Evolutionary conservation across 2,113 vertebrate species (phyloP), one percentile per base, ranked within the genome.

Genomic region (Chlorodrepanis virens): DNA sequence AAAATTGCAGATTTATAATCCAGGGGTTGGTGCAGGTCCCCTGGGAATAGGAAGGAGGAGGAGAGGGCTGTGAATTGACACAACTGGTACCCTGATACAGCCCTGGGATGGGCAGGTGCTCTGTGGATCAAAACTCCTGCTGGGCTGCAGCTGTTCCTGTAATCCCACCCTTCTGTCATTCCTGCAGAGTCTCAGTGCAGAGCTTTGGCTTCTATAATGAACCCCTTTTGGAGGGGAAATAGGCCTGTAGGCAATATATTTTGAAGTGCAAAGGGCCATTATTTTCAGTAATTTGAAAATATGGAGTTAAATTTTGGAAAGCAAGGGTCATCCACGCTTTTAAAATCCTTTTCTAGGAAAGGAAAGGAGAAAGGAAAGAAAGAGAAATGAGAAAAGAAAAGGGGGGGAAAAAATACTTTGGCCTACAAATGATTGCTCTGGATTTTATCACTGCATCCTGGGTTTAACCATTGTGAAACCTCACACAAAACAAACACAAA

Each of bases 291-390:
- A 69, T 72, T 71, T 84, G 37, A 52, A 71, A 89, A 89, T 33
- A 10, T 4, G 23, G 68, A 37, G 23, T 27, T 70, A 71, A 57
- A 87, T 35, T 79, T n/a, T 82, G 47, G 68, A 45, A 86, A 61
- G 40, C 7, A 14, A 2, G 2, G 8, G 27, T 3, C 12, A 45
- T 42, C 20, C 3, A 1, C 25, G 8, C 1, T 23, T 83, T 42
- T 13, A 61, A 44, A 89, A 59, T 10, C 1, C 11, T 39, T 29
- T 35, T 5, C 8, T 28, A 44, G 17, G n/a, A 37, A 33, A 64
- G 12, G 6, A n/a, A 39, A 53, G 3, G 25, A 57, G 24, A 44
- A 6, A 5, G 16, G 28, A 25, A 22, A 25, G 39, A 9, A 29
- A 25, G 6, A 12, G 4, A 39, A 49, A 49, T 10, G 14, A 18